Base-by-base conservation (phyloP, 2,113 vertebrate genomes). In the Morone chrysops region DNA sequence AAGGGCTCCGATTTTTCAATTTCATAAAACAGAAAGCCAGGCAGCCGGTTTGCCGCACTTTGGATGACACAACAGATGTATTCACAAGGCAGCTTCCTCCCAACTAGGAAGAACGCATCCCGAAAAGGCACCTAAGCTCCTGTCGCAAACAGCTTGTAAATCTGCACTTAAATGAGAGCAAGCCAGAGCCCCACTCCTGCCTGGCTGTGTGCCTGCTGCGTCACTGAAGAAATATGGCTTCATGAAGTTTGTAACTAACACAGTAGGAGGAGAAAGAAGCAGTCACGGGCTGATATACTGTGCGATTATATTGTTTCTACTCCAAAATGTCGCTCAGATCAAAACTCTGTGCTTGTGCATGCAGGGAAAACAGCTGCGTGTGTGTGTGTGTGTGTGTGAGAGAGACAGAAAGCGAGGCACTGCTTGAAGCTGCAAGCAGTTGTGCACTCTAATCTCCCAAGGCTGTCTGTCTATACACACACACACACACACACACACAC, bases 121-220 rank as follows among this genome's bases (percentile, higher is more conserved):
- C 60, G 78, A 87, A 82, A 83, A 92, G 70, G 75, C 86, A 81
- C 83, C 77, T 77, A 70, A 83, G 88, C 84, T 82, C 80, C 84
- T 73, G 76, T 81, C 65, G 60, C 84, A 88, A 80, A 83, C 83
- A 83, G 86, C 91, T 84, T 92, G 90, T 93, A 92, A 92, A 94
- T 92, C 87, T 92, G 80, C 89, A 62, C 91, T 85, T 85, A 92
- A 93, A 93, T 87, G 90, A 91, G 90, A 89, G 85, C 80, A 51
- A 90, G 86, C 78, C 72, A 89, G 78, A 84, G 90, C 50, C 78
- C 63, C 77, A 89, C 87, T 89, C 61, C 71, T 82, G 83, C 71
- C 74, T 20, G 85, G 71, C 72, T 20, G 85, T 74, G 79, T 69
- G 87, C 84, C 89, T 85, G 84, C 89, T 90, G 87, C 61, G 83